Evolutionary conservation across 2,888 invertebrate species (phyloP), one percentile per base, ranked within the genome.

Genomic region (Diarsia dahlii): DNA sequence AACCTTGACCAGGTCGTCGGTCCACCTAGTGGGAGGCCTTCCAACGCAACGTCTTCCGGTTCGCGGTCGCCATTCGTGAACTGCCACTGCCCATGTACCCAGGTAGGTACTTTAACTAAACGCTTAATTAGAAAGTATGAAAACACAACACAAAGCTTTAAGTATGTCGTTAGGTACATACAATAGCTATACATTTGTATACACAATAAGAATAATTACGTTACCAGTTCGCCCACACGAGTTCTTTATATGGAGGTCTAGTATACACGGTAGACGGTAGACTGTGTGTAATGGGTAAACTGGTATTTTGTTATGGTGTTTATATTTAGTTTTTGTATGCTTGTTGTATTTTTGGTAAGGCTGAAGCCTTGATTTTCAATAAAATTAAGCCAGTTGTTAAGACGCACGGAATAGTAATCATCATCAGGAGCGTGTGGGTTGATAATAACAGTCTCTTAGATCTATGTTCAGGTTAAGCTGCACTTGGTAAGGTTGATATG

Each of bases 141-240:
- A 45, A 66, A 34, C 62, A 81, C 45, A 70, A 48, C 56, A 71
- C 45, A 46, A 63, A n/a, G 12, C 39, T 39, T 13, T 60, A 76
- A 69, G 70, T 77, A 50, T 71, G 82, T 63, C 76, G 63, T 56
- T 71, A 62, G 77, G 63, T 60, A 78, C 68, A 85, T 70, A 85
- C 85, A 81, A 84, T 71, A 66, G 66, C 46, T 46, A 52, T 28
- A 72, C 62, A 50, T 54, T 63, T 13, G 66, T 45, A 34, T n/a
- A 8, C 34, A 80, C 75, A 83, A 80, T 82, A 76, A 76, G 76
- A 80, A 84, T 83, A 80, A 83, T 84, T 80, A 80, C 48, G 23
- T 54, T 83, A n/a, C 80, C 39, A 20, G 86, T 81, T 71, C 62
- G 62, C 86, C 84, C 81, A 84, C 84, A 63, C 45, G 3, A 45